These are phyloP conservation scores for Lytechinus variegatus DNA, from an alignment of 35 echinoderm and acorn worm genomes.

Conservation along the genomic window DNA sequence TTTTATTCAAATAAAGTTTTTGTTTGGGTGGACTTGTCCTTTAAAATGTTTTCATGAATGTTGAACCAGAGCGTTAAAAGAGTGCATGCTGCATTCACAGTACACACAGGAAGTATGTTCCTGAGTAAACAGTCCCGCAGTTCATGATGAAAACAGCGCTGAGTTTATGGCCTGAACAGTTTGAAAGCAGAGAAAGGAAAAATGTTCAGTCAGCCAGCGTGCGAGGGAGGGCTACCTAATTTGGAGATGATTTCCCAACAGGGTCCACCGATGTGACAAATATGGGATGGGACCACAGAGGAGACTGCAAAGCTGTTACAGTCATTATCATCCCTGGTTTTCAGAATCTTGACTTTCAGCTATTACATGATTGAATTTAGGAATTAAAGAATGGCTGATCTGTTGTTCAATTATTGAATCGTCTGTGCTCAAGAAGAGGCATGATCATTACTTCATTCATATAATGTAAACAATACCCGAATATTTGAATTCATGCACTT, in stretches of 20 bases:
- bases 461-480: no score
- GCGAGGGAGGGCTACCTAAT: background rate
- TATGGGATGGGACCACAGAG: background rate
- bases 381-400: background rate
- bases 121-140: background rate
- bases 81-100: background rate
- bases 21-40: no score
- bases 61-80: background rate
- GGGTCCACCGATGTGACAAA: background rate
- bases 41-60: background rate
- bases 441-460: no score
- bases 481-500: no score
- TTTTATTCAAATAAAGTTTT: no score
- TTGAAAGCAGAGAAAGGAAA: background rate
- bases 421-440: no score
- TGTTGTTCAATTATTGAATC: background rate
- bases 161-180: background rate
- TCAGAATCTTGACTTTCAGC: background rate
- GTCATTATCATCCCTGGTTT: background rate
- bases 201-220: background rate
- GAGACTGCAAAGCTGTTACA: background rate
- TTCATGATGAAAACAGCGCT: background rate
- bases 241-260: background rate
- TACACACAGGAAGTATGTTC: background rate
- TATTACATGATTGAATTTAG: background rate